Evolutionary conservation across 2,888 invertebrate genomes (phyloP).

Genomic region (Eilema sororculum): DNA sequence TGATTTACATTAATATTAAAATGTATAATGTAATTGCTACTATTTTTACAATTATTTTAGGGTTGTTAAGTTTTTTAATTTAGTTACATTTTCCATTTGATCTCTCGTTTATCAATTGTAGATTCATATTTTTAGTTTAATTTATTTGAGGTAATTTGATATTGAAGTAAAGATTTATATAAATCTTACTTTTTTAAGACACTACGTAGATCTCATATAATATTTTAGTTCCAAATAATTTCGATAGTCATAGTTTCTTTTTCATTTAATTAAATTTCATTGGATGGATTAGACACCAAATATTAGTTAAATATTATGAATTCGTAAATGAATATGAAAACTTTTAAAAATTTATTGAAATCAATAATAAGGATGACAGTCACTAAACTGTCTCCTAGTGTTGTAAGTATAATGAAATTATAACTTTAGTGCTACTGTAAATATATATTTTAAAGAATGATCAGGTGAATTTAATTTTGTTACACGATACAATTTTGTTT

Average conservation of each 20-base stretch:
- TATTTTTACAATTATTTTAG: conserved; percentile 57
- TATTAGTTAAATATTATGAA: conserved; percentile 78
- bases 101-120: conserved; percentile 82
- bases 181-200: conserved; percentile 56
- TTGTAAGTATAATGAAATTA: conserved; percentile 56
- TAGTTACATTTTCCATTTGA: conserved; percentile 81
- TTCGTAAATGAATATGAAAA: conserved; percentile 46
- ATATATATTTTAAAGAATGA: conserved; percentile 54
- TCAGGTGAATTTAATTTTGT: conserved; percentile 65
- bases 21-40: conserved; percentile 27
- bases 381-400: conserved; percentile 46
- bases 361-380: conserved; percentile 32
- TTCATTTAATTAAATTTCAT: conserved; percentile 62
- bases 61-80: conserved; percentile 81
- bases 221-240: conserved; percentile 83
- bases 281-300: conserved; percentile 79
- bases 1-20: conserved; percentile 40
- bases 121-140: conserved; percentile 76
- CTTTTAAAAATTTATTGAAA: conserved; percentile 42
- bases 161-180: conserved; percentile 45
- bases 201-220: conserved; percentile 80
- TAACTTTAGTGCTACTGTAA: conserved; percentile 61
- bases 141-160: conserved; percentile 69
- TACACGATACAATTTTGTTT: conserved; percentile 60
- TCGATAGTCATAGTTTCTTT: conserved; percentile 76